phyloP scores from a whole-genome alignment of 1,140 invertebrate genomes.

The Brachionus rotundiformis region DNA sequence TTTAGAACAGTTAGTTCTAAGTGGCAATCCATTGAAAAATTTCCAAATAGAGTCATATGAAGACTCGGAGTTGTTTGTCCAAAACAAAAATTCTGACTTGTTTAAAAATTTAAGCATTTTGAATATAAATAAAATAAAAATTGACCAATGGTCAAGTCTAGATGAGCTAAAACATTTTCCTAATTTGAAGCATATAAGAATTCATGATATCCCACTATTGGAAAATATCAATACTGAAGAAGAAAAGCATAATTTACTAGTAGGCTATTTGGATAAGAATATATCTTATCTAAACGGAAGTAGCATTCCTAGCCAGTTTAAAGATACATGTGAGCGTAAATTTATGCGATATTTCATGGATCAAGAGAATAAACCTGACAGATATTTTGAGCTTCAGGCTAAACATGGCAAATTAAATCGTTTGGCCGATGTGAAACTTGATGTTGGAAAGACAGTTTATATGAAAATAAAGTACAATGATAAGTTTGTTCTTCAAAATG shows the following conservation, averaged over 20 bases:
- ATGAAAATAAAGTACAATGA: constrained; percentile 28
- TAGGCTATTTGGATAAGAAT: constrained; percentile 4
- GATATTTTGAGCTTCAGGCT: constrained; percentile 40
- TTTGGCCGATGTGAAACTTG: constrained; percentile 33
- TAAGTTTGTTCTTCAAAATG: not conserved
- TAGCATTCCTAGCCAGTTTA: not conserved
- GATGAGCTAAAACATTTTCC: constrained; percentile 22
- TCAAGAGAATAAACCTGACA: not conserved
- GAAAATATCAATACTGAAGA: constrained; percentile 26
- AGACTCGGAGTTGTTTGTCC: not conserved
- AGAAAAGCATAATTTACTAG: not conserved
- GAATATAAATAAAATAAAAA: constrained; percentile 2
- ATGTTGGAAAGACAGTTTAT: constrained; percentile 21
- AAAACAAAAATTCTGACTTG: constrained; percentile 1
- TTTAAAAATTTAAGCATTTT: constrained; percentile 25
- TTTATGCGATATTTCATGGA: constrained; percentile 39
- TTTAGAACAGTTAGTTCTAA: constrained; percentile 21
- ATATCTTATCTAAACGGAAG: constrained; percentile 35
- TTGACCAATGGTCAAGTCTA: constrained; percentile 38
- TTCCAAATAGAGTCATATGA: not conserved
- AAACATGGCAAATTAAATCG: constrained; percentile 27
- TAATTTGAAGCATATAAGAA: constrained; percentile 7
- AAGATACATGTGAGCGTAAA: constrained; percentile 40
- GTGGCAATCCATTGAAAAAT: not conserved
- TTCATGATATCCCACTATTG: constrained; percentile 32